Percentiles rank a stretch among this genome's conserved stretches.
Conservation (phyloP, 2,797 vertebrate genomes). For the Bradypodion ventrale region DNA sequence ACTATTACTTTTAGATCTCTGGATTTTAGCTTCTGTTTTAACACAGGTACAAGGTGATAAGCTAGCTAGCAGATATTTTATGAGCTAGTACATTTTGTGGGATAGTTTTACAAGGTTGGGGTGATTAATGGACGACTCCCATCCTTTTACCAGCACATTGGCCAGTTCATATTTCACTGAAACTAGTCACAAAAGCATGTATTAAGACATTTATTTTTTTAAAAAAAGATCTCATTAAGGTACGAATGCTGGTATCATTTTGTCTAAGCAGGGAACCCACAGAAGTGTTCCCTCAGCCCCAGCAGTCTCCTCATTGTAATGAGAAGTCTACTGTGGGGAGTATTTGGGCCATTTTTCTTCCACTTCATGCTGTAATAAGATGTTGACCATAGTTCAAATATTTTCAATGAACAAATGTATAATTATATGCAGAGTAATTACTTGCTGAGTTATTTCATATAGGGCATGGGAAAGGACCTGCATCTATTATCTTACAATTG, state of each 20-base stretch:
- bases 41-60: background rate
- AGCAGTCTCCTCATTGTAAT: no score
- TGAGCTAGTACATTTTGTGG: background rate
- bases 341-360: no score
- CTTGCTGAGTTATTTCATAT: background rate
- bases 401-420: conserved; percentile 1
- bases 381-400: background rate
- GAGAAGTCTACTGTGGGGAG: no score
- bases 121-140: background rate
- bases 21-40: background rate
- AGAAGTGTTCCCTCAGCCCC: no score
- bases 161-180: background rate
- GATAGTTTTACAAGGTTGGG: background rate
- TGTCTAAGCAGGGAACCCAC: no score
- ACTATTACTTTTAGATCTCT: background rate
- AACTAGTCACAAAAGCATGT: background rate
- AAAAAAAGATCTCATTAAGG: no score
- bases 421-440: background rate
- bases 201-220: background rate
- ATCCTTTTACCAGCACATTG: background rate
- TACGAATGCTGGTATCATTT: background rate
- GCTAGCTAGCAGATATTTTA: background rate
- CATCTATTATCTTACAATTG: background rate
- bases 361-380: no score
- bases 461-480: background rate